Conservation (phyloP, 1,140 invertebrate genomes). For the Orussus abietinus region DNA sequence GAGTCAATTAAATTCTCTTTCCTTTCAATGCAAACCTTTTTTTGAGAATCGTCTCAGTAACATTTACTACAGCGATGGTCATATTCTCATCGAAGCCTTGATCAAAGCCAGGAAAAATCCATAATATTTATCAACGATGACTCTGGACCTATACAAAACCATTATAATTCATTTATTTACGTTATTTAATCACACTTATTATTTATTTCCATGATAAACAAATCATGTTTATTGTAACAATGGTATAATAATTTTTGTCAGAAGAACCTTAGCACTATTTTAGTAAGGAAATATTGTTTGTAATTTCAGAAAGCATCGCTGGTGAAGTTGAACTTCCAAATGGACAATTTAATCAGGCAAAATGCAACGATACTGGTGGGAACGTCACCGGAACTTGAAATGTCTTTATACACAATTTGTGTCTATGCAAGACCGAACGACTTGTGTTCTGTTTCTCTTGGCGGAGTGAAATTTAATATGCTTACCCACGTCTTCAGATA, state of each 20-base stretch:
- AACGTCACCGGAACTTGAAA: constrained; percentile 87
- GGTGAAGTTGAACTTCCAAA: constrained; percentile 73
- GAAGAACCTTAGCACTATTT: no score
- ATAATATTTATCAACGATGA: neutral
- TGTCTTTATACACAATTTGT: constrained; percentile 85
- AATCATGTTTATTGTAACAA: no score
- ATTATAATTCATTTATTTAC: constrained; percentile 6
- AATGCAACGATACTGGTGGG: constrained; percentile 81
- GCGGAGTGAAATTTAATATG: constrained; percentile 64
- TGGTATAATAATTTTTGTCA: no score
- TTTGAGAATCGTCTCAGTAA: neutral
- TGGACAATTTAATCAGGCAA: constrained; percentile 69
- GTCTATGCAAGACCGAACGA: constrained; percentile 69
- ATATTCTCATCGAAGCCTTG: neutral
- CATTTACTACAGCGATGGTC: neutral
- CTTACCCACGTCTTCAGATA: constrained; percentile 68
- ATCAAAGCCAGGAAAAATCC: neutral
- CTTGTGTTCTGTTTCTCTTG: constrained; percentile 69
- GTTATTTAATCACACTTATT: constrained; percentile 1
- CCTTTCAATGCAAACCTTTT: constrained; percentile 10
- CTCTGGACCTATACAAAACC: neutral
- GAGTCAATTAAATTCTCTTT: constrained; percentile 42
- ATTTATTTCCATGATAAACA: no score
- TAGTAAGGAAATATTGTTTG: constrained; percentile 23
- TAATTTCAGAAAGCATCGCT: constrained; percentile 61